Base-by-base conservation (phyloP, 2,113 vertebrate species). In the Myocastor coypus region DNA sequence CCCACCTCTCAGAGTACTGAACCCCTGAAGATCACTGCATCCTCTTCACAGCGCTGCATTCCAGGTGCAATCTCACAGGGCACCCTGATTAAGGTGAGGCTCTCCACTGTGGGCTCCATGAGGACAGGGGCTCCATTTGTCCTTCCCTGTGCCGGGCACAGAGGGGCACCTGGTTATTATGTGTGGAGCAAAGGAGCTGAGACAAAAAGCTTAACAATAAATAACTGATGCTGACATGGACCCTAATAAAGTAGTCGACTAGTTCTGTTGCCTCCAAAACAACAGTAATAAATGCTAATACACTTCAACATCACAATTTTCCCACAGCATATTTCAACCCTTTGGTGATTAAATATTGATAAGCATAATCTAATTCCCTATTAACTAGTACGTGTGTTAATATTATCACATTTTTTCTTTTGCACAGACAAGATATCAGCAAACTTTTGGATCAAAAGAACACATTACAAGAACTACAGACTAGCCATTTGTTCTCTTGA, bases 351-450 rank as follows among this genome's bases (percentile, higher is more conserved):
- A 91, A 84, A 64, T 40, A 63, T 30, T 75, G n/a, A 50, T 7
- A 81, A 7, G n/a, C 20, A 34, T 28, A 59, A 63, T 87, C 80
- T 89, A 40, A 86, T 83, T 95, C 80, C 93, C 63, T 92, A 86
- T 77, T 86, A 86, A 93, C 55, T 73, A 93, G n/a, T 77, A 75
- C 40, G 17, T 81, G 12, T 32, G 26, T 59, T 93, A 92, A 68
- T 10, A 73, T 93, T 37, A 69, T 12, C 68, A 73, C 42, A n/a
- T 55, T 63, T 83, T 96, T 95, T 94, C 28, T 75, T 26, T 19
- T 28, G 40, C 40, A 55, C 83, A 89, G 11, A 28, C 8, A 94
- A 89, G 73, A 11, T 17, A 92, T 37, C 61, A 87, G 63, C 75
- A 93, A 84, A 92, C 68, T 55, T 81, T 84, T 30, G 77, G 32